phyloP scores from a whole-genome alignment of 1,140 invertebrate genomes.

The Maniola jurtina region DNA sequence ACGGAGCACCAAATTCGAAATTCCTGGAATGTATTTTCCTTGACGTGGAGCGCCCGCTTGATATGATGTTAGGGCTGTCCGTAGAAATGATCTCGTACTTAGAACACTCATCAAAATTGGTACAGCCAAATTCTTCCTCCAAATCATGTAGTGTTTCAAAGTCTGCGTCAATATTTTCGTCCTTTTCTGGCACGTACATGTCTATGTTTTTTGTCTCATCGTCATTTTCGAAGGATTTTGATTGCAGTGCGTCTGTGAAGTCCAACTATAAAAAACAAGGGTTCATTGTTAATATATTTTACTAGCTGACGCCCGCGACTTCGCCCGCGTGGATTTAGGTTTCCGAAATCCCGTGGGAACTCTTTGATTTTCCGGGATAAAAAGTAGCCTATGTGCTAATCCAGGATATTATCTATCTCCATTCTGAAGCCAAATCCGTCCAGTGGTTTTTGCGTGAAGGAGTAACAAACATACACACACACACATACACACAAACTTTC shows the following conservation, averaged over 20 bases:
- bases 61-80: conserved; percentile 71
- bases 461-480: too few species aligned
- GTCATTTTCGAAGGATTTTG: conserved; percentile 36
- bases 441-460: too few species aligned
- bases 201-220: conserved; percentile 34
- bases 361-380: too few species aligned
- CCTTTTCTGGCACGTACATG: conserved; percentile 56
- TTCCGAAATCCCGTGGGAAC: too few species aligned
- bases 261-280: conserved; percentile 54
- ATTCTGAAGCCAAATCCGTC: too few species aligned
- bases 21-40: conserved; percentile 58
- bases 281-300: conserved; percentile 2
- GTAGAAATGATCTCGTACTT: conserved; percentile 77
- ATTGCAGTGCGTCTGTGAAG: conserved; percentile 54
- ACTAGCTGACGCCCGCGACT: too few species aligned
- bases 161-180: conserved; percentile 37
- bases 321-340: too few species aligned
- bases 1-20: conserved; percentile 70
- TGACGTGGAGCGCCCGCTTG: conserved; percentile 49
- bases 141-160: conserved; percentile 67
- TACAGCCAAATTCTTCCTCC: conserved; percentile 66
- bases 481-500: too few species aligned
- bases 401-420: too few species aligned
- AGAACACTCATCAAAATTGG: conserved; percentile 63
- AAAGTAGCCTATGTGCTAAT: too few species aligned